phyloP scores from a whole-genome alignment of 2,113 vertebrate genomes.

The pig (Sus scrofa) region T2T-Sscrofa CM000830.6:10822001-10822500 shows the following conservation, averaged over 20 bases:
- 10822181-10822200: not conserved
- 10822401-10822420: not conserved
- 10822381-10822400: not conserved
- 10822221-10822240: not conserved
- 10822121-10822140: not conserved
- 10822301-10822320: not conserved
- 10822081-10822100: not conserved
- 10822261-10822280: not conserved
- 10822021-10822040: not conserved
- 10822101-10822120: not conserved
- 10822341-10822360: not conserved
- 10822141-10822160: not conserved
- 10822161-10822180: not conserved
- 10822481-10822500: not conserved
- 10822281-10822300: not conserved
- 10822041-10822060: slow-evolving; percentile 8
- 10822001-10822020: not conserved
- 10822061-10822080: not conserved
- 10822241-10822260: not conserved
- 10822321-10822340: not conserved
- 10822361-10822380: not conserved
- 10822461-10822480: not conserved
- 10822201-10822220: slow-evolving; percentile 26
- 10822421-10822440: not conserved
- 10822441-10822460: not conserved